Evolutionary conservation across 1,140 invertebrate species (phyloP).

Genomic region (Bombus haemorrhoidalis): DNA sequence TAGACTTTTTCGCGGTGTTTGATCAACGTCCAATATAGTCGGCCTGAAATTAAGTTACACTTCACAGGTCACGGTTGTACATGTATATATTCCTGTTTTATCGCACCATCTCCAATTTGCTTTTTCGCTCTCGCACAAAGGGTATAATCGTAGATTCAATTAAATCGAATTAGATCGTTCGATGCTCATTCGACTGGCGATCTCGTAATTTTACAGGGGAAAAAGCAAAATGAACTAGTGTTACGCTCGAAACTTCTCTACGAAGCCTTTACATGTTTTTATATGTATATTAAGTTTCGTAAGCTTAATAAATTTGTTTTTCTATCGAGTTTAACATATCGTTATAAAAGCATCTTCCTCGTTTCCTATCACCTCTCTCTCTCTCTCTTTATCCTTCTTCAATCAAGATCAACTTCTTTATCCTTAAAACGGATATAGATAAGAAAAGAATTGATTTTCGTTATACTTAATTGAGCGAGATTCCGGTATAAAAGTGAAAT

Average conservation of each 20-base stretch:
- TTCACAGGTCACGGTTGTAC: not conserved
- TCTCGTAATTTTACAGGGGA: not conserved
- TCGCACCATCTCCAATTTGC: conserved; percentile 22
- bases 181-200: not conserved
- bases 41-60: conserved; percentile 32
- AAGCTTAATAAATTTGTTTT: not conserved
- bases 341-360: too few species aligned
- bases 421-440: too few species aligned
- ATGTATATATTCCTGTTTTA: conserved; percentile 1
- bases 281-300: not conserved
- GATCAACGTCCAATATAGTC: conserved; percentile 27
- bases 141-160: conserved; percentile 25
- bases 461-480: too few species aligned
- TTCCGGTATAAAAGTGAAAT: too few species aligned
- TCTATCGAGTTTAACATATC: too few species aligned
- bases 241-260: not conserved
- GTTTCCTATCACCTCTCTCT: too few species aligned
- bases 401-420: too few species aligned
- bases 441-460: too few species aligned
- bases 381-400: too few species aligned
- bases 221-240: not conserved
- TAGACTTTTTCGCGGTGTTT: conserved; percentile 20
- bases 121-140: not conserved
- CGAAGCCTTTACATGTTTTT: not conserved
- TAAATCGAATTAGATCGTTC: conserved; percentile 19